phyloP scores from a whole-genome alignment of 1,140 invertebrate species.

The Papilio glaucus region DNA sequence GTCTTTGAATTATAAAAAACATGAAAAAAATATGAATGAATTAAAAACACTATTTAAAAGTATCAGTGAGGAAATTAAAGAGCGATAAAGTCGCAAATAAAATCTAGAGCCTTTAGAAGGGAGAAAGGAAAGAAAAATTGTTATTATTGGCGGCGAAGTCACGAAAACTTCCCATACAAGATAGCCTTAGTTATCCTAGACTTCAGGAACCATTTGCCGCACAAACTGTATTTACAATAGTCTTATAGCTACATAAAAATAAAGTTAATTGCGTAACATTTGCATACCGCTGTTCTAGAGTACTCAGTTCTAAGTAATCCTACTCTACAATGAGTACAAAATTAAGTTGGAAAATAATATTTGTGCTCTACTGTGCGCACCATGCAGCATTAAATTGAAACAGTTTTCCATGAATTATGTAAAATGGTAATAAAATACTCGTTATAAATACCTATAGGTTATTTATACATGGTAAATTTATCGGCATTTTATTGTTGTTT shows the following conservation, averaged over 20 bases:
- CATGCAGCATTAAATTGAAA: no score
- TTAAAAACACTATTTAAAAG: no score
- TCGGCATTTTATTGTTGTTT: no score
- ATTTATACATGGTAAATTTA: no score
- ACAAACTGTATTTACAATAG: background rate
- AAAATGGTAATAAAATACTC: no score
- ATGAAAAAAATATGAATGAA: no score
- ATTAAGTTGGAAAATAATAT: conserved; percentile 7
- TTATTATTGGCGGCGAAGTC: conserved; percentile 1
- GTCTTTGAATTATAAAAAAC: no score
- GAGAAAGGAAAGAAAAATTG: background rate
- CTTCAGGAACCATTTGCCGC: background rate
- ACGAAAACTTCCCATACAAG: background rate
- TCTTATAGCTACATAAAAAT: background rate
- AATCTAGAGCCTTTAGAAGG: background rate
- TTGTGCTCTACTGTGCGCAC: background rate
- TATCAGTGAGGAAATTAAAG: background rate
- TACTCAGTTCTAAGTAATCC: background rate
- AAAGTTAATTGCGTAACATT: conserved; percentile 1
- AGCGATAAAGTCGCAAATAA: background rate
- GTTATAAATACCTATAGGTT: no score
- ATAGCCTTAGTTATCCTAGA: conserved; percentile 1
- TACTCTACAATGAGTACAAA: conserved; percentile 4
- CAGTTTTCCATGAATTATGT: no score
- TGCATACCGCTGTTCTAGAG: background rate